These are phyloP conservation scores for Drosophila multiciliata DNA, from an alignment of 2,888 invertebrate species.

Conservation along the genomic window DNA sequence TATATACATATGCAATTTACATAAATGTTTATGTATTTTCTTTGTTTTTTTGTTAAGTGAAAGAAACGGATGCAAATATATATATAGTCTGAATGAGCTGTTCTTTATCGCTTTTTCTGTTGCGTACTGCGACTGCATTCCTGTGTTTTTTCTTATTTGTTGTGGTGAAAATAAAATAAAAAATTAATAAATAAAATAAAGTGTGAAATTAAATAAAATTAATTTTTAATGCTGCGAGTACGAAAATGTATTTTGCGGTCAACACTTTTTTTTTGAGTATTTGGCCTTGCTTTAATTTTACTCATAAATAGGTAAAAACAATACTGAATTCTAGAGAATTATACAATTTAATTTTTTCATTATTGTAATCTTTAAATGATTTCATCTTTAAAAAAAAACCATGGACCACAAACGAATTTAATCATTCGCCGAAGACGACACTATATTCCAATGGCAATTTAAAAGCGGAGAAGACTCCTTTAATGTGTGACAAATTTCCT, in stretches of 20 bases:
- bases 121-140: background rate
- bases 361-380: background rate
- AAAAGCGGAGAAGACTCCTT: background rate
- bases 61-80: background rate
- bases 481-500: background rate
- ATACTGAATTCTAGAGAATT: background rate
- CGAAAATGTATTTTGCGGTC: background rate
- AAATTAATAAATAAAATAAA: background rate
- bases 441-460: background rate
- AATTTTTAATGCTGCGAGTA: background rate
- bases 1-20: background rate
- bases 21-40: background rate
- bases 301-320: background rate
- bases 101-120: background rate
- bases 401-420: background rate
- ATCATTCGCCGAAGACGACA: background rate
- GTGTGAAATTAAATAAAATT: background rate
- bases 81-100: background rate
- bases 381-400: background rate
- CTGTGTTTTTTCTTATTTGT: background rate
- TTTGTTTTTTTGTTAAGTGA: background rate
- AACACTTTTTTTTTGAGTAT: background rate
- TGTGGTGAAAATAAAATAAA: background rate
- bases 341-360: background rate
- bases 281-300: background rate